Percentiles rank a stretch among this genome's conserved stretches.
phyloP scores from a whole-genome alignment of 2,888 invertebrate species.

The Hemistola chrysoprasaria region DNA sequence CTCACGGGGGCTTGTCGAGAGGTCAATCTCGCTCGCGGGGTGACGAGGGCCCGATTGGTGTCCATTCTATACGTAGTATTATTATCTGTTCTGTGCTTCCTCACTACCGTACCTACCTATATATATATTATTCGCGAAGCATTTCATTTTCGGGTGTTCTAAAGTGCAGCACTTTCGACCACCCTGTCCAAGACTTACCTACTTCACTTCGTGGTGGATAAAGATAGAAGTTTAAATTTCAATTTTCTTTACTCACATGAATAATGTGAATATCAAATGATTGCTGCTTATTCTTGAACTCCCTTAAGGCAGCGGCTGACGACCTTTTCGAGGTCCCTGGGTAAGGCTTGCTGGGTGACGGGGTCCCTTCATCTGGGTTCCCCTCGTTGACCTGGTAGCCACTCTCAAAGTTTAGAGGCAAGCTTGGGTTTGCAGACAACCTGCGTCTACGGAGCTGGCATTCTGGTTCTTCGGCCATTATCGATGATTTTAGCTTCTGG shows the following conservation, averaged over 20 bases:
- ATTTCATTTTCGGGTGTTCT: no score
- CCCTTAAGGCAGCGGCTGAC: slow-evolving; percentile 56
- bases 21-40: no score
- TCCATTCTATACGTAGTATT: no score
- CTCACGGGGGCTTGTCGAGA: no score
- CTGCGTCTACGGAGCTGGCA: slow-evolving; percentile 65
- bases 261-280: slow-evolving; percentile 75
- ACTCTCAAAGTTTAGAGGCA: slow-evolving; percentile 62
- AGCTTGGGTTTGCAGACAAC: slow-evolving; percentile 56
- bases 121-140: no score
- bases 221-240: no score
- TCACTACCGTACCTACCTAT: no score
- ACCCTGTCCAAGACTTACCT: no score
- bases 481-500: slow-evolving; percentile 5
- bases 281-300: slow-evolving; percentile 75
- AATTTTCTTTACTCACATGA: slow-evolving; percentile 11
- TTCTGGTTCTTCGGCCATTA: slow-evolving; percentile 61
- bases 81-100: no score
- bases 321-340: slow-evolving; percentile 51
- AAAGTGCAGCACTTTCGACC: no score
- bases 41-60: no score
- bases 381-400: slow-evolving; percentile 64
- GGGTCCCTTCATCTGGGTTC: slow-evolving; percentile 61
- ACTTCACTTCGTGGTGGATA: no score
- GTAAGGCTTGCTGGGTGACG: slow-evolving; percentile 63